phyloP scores from a whole-genome alignment of 2,888 invertebrate species.

The Brachypalpus laphriformis region DNA sequence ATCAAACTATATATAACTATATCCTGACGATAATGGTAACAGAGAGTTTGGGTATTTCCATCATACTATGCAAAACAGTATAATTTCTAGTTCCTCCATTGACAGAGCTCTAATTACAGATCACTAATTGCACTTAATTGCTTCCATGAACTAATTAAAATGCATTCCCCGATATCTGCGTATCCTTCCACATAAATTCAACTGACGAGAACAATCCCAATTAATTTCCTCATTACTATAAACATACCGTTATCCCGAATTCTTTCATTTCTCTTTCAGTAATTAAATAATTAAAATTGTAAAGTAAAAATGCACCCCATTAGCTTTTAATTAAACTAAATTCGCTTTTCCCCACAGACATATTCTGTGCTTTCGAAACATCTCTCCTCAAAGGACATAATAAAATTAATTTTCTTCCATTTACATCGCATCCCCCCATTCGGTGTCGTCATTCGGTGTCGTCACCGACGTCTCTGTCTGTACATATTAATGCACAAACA shows the following conservation, averaged over 20 bases:
- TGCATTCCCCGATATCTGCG: neutral
- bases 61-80: too few species aligned
- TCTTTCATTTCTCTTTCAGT: neutral
- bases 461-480: neutral
- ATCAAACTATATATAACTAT: too few species aligned
- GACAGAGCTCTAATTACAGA: too few species aligned
- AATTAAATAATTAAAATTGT: neutral
- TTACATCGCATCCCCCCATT: neutral
- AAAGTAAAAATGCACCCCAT: conserved; percentile 26
- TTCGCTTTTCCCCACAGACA: neutral
- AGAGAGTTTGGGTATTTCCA: too few species aligned
- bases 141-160: neutral
- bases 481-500: conserved; percentile 56
- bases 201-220: neutral
- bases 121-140: neutral
- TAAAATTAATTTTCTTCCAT: conserved; percentile 42
- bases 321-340: conserved; percentile 28
- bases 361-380: neutral
- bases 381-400: conserved; percentile 28
- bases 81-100: too few species aligned
- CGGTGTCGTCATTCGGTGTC: too few species aligned
- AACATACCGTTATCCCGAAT: neutral
- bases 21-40: too few species aligned
- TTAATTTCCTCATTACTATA: neutral
- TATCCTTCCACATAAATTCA: neutral